Evolutionary conservation across 2,888 invertebrate species (phyloP).

Genomic region (Cordilura impudica): DNA sequence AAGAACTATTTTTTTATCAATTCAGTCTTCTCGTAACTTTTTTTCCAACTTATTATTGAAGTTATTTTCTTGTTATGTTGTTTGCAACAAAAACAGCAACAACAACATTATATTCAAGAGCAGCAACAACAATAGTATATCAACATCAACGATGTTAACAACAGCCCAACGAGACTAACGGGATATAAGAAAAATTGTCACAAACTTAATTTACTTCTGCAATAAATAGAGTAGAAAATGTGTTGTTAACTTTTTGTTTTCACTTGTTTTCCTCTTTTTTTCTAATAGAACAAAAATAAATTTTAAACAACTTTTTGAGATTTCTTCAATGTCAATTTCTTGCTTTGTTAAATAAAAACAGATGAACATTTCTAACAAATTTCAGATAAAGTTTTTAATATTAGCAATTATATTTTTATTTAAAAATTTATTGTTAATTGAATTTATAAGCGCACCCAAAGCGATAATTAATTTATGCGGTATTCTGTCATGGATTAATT

Average conservation of each 20-base stretch:
- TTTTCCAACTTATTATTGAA: constrained; percentile 52
- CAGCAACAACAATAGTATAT: constrained; percentile 13
- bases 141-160: constrained; percentile 10
- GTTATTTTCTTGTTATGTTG: constrained; percentile 60
- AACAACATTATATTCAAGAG: constrained; percentile 14
- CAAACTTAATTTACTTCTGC: constrained; percentile 67
- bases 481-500: background rate
- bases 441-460: background rate
- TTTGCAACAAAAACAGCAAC: constrained; percentile 34
- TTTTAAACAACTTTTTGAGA: background rate
- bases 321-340: constrained; percentile 42
- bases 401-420: background rate
- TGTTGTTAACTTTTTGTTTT: constrained; percentile 54
- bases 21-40: background rate
- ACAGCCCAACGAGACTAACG: constrained; percentile 8
- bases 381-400: background rate
- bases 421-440: background rate
- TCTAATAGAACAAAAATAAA: background rate
- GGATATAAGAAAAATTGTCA: constrained; percentile 63
- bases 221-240: constrained; percentile 69
- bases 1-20: constrained; percentile 49
- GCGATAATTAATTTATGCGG: background rate
- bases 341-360: constrained; percentile 22
- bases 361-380: background rate
- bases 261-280: background rate